Conservation (phyloP, 1,140 invertebrate genomes). For the Aphelenchoides besseyi region DNA sequence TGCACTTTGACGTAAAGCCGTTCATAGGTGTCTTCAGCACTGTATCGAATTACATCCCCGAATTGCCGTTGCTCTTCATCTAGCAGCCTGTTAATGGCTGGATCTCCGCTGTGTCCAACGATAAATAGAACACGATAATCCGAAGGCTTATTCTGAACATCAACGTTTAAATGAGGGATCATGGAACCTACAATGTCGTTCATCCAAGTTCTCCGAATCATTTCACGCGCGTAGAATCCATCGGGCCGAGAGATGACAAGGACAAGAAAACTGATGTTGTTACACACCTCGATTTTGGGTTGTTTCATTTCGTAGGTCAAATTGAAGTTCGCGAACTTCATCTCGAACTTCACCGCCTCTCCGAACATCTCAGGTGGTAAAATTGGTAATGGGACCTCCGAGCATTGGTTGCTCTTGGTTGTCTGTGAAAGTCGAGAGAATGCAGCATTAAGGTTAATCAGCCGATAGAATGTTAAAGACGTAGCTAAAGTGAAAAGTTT, state of each 20-base stretch:
- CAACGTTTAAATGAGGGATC: too few species aligned
- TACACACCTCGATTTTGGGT: not conserved
- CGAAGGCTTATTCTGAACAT: not conserved
- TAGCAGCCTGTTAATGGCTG: not conserved
- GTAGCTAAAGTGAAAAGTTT: too few species aligned
- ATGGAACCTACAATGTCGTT: too few species aligned
- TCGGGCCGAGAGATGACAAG: not conserved
- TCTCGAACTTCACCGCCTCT: not conserved
- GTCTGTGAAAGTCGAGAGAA: too few species aligned
- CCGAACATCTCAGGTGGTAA: not conserved
- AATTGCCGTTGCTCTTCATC: not conserved
- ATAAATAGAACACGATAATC: not conserved
- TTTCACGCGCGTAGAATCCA: slow-evolving; percentile 2
- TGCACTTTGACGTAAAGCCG: slow-evolving; percentile 4
- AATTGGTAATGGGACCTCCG: too few species aligned
- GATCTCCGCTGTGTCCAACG: not conserved
- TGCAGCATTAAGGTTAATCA: too few species aligned
- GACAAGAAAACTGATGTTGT: not conserved
- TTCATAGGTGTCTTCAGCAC: not conserved
- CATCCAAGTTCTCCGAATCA: slow-evolving; percentile 5
- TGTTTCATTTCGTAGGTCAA: not conserved
- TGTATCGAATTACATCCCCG: not conserved
- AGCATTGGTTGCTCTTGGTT: too few species aligned
- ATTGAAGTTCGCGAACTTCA: not conserved
- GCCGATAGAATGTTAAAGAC: too few species aligned